Conservation (phyloP, 2,888 invertebrate species). For the Phania funesta region DNA sequence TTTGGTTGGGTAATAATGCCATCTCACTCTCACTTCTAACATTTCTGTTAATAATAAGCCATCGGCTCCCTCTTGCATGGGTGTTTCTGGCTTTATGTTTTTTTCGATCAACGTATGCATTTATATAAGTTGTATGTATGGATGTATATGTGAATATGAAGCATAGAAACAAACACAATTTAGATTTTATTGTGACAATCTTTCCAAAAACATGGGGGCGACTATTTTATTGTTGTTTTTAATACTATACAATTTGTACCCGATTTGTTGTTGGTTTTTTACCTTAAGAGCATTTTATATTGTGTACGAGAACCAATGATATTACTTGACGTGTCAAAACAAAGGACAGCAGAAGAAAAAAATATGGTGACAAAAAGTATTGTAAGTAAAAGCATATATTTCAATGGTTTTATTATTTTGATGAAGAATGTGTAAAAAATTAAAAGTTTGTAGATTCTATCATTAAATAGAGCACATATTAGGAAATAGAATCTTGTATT, state of each 20-base stretch:
- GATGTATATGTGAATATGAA: no score
- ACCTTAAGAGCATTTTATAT: conserved; percentile 19
- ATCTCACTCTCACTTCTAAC: conserved; percentile 29
- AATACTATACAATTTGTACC: not conserved
- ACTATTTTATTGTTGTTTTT: conserved; percentile 31
- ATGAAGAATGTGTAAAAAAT: no score
- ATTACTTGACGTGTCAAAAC: not conserved
- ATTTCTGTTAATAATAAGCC: not conserved
- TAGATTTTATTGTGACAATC: conserved; percentile 57
- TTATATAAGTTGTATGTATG: no score
- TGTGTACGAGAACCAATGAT: conserved; percentile 49
- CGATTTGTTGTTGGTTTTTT: not conserved
- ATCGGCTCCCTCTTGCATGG: not conserved
- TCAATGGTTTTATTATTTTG: no score
- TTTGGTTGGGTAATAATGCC: conserved; percentile 38
- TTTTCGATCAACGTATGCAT: not conserved
- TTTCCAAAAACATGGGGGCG: conserved; percentile 36
- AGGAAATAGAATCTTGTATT: no score
- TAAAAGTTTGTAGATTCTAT: no score
- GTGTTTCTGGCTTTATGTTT: not conserved
- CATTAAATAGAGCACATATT: no score
- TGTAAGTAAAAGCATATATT: no score
- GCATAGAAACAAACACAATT: no score
- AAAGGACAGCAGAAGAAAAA: not conserved
- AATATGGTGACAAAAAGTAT: conserved; percentile 39